These are phyloP conservation scores for Nixonia krombeini DNA, from an alignment of 1,140 invertebrate species.

Conservation along the genomic window DNA sequence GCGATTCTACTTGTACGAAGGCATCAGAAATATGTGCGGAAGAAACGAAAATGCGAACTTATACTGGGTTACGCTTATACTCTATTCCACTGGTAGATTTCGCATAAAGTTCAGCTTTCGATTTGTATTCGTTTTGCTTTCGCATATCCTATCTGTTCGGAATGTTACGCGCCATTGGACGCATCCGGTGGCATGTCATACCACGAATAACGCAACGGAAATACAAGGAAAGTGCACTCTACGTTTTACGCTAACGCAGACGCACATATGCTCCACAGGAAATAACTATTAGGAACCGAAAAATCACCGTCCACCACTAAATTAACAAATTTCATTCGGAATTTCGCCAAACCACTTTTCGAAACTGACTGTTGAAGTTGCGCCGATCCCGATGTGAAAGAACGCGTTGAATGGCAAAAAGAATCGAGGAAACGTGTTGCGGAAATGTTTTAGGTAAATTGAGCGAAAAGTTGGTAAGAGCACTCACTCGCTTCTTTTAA, in stretches of 20 bases:
- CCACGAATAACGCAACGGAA: slow-evolving; percentile 26
- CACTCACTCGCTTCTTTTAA: no score
- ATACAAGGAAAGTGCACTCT: slow-evolving; percentile 18
- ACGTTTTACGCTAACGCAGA: background rate
- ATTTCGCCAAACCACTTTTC: no score
- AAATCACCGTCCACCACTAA: no score
- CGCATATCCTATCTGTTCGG: slow-evolving; percentile 41
- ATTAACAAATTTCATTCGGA: no score
- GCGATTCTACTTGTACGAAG: slow-evolving; percentile 23
- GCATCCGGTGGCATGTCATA: slow-evolving; percentile 46
- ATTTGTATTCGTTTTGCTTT: slow-evolving; percentile 48
- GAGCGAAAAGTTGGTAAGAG: no score
- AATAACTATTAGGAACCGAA: background rate
- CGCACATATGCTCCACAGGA: background rate
- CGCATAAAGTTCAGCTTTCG: slow-evolving; percentile 42
- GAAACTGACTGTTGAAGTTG: no score
- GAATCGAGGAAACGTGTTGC: no score
- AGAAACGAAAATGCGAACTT: slow-evolving; percentile 18
- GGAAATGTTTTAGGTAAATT: no score
- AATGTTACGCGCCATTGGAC: slow-evolving; percentile 49
- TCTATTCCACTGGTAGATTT: slow-evolving; percentile 35
- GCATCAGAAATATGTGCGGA: slow-evolving; percentile 10
- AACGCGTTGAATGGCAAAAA: no score
- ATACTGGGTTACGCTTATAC: slow-evolving; percentile 41
- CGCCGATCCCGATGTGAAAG: no score